Evolutionary conservation across 53 echinoderm and acorn worm genomes (phyloP).

Genomic region (Echinometra lucunter): DNA sequence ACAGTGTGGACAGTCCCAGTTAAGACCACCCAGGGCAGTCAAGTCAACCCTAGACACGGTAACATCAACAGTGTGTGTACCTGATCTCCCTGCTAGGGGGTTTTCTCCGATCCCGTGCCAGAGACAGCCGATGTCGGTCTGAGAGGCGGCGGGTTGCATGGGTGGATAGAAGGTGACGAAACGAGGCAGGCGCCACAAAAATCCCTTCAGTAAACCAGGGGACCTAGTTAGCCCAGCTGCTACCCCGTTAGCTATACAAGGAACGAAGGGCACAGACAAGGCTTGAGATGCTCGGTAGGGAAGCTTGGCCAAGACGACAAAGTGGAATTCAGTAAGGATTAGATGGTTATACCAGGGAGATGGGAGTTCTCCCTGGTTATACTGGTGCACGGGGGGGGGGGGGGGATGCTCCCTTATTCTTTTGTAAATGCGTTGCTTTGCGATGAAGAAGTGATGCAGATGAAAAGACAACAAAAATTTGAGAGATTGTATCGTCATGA

Average conservation of each 20-base stretch:
- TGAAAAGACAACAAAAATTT: background rate
- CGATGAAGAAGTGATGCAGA: too few relatives aligned
- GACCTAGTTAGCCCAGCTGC: constrained; percentile 23
- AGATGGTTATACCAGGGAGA: too few relatives aligned
- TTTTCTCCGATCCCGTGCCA: constrained; percentile 45
- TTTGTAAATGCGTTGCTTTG: background rate
- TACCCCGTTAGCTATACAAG: constrained; percentile 1
- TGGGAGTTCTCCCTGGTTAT: too few relatives aligned
- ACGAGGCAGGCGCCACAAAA: constrained; percentile 16
- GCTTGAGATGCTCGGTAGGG: too few relatives aligned
- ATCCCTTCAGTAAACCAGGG: constrained; percentile 59
- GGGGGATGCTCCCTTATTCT: background rate
- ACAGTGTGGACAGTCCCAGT: background rate
- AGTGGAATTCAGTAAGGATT: background rate
- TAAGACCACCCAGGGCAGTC: background rate
- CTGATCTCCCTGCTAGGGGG: background rate
- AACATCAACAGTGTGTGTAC: constrained; percentile 45
- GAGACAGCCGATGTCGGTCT: background rate
- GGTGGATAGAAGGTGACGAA: constrained; percentile 62
- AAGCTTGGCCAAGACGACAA: background rate
- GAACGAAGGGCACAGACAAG: background rate
- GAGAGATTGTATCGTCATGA: background rate
- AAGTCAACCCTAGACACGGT: background rate
- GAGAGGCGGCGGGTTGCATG: background rate
- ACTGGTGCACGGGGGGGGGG: too few relatives aligned